Base-by-base conservation (phyloP, 2,113 vertebrate genomes). In the Petaurus breviceps region DNA sequence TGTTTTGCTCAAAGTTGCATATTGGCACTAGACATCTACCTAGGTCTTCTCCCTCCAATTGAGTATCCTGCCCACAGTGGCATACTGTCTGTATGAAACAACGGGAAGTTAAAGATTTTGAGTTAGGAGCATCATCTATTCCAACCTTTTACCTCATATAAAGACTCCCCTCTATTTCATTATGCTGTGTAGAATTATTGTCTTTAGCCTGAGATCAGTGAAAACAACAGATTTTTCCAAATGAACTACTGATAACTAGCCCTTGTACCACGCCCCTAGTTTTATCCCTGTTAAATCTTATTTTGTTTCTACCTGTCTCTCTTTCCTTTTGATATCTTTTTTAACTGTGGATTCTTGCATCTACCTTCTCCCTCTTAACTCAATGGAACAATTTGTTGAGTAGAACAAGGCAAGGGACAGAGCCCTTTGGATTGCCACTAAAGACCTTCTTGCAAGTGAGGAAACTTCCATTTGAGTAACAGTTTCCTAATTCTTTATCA, bases 401-500 rank as follows among this genome's bases (percentile, higher is more conserved):
- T 43, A 37, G 68, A 43, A 96, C 95, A 77, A 77, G 93, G 89
- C 61, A 49, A 91, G 90, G 90, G 89, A 96, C 93, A 91, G 51
- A 84, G n/a, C n/a, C 19, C n/a, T 84, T 84, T 84, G 68, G n/a
- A 84, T 43, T 84, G 68, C 19, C 68, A 84, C 68, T 43, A 84
- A 43, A 43, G n/a, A 84, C n/a, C 68, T 77, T 77, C 37, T n/a
- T 84, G 12, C 12, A 94, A 95, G 95, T 0, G 0, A 94, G 93
- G 7, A 0, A 96, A 97, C 95, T 97, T 97, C 94, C 1, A 96
- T 95, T 93, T 94, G 96, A 96, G 96, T 51, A 97, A 94, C 55
- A 96, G 46, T 96, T 94, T 96, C 92, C 10, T 28, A 84, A 19
- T 68, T 96, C 61, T 93, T 0, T 92, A 51, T 94, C 89, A 90